Conservation (phyloP, 2,113 vertebrate species). For the Peromyscus leucopus region DNA sequence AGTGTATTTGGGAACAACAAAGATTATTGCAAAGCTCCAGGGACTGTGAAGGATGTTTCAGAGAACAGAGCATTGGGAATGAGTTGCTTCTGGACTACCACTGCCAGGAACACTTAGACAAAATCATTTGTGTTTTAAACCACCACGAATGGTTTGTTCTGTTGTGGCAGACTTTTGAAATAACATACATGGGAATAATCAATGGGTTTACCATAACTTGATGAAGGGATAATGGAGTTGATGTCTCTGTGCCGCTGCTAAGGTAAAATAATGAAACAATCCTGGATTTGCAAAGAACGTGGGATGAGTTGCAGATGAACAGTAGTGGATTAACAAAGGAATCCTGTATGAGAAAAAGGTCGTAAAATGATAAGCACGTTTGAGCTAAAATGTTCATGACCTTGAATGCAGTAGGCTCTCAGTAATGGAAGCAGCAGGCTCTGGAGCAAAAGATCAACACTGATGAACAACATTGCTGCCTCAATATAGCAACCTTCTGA, state of each 20-base stretch:
- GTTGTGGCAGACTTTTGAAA: neutral
- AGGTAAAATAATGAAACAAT: neutral
- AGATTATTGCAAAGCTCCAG: neutral
- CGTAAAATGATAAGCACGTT: neutral
- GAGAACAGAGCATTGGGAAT: neutral
- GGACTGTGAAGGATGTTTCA: neutral
- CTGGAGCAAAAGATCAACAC: neutral
- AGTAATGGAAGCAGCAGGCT: neutral
- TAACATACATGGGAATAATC: neutral
- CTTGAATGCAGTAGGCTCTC: neutral
- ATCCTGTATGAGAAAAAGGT: neutral
- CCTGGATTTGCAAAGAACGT: neutral
- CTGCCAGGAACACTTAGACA: neutral
- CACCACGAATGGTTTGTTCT: neutral
- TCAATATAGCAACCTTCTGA: neutral
- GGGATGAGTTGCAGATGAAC: neutral
- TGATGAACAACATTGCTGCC: neutral
- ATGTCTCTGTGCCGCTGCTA: fast-evolving
- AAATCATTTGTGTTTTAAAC: neutral
- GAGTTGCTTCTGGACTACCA: neutral
- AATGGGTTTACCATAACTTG: neutral
- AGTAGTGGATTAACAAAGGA: neutral
- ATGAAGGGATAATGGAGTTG: neutral
- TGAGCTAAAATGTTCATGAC: neutral
- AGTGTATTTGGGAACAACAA: neutral